Evolutionary conservation across 2,113 vertebrate genomes (phyloP).

Genomic region (Pachypanchax playfairii): DNA sequence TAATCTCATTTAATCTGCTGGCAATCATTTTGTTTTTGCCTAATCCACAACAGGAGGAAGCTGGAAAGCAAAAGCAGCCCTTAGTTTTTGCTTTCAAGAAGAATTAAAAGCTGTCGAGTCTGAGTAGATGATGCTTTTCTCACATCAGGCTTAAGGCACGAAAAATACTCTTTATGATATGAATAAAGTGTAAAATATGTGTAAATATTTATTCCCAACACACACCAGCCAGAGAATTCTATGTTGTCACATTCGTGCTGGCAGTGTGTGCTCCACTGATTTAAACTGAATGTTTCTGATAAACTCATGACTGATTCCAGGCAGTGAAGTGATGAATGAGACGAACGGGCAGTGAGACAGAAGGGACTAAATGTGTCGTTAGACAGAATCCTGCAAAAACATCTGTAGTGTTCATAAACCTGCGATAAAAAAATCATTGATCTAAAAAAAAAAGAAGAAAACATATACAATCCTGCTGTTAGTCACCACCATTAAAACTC

Average conservation of each 20-base stretch:
- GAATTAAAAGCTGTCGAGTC: conserved; percentile 30
- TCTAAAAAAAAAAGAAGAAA: neutral
- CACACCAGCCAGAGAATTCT: conserved; percentile 1
- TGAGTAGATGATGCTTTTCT: conserved; percentile 32
- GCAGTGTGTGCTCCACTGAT: conserved; percentile 18
- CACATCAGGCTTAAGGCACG: conserved; percentile 69
- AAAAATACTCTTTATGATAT: conserved; percentile 45
- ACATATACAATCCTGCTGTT: conserved; percentile 13
- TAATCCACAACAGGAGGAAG: neutral
- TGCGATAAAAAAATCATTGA: conserved; percentile 24
- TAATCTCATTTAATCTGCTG: conserved; percentile 14
- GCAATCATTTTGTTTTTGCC: conserved; percentile 18
- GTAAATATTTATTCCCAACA: neutral
- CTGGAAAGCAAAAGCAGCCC: neutral
- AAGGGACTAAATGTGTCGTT: conserved; percentile 6
- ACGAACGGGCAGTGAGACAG: conserved; percentile 6
- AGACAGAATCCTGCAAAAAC: conserved; percentile 14
- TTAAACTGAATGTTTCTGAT: neutral
- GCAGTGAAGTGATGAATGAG: conserved; percentile 5
- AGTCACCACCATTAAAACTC: conserved; percentile 27
- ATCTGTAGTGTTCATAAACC: conserved; percentile 5
- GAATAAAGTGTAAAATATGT: conserved; percentile 5
- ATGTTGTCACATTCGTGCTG: conserved; percentile 4
- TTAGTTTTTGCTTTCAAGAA: conserved; percentile 6
- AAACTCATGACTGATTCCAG: neutral